Evolutionary conservation across 53 echinoderm and acorn worm species (phyloP), one percentile per base, ranked within the genome.

Genomic region (Luidia sarsii): DNA sequence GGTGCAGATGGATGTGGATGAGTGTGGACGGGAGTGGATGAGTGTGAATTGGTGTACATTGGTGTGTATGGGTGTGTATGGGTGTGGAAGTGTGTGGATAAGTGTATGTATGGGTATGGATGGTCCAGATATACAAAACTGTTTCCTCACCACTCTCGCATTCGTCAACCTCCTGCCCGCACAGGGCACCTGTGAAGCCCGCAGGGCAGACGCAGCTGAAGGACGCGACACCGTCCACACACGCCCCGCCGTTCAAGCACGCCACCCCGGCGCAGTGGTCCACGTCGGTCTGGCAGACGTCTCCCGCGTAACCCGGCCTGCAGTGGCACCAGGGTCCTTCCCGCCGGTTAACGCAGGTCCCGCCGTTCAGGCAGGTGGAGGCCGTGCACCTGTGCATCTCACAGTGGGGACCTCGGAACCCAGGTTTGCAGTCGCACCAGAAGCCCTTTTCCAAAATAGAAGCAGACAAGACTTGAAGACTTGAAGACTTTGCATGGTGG

Each of bases 111-210:
- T n/a, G n/a, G n/a, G n/a, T n/a, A n/a, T n/a, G n/a, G n/a, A n/a
- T n/a, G n/a, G n/a, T n/a, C n/a, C n/a, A n/a, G n/a, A n/a, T n/a
- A n/a, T n/a, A n/a, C n/a, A n/a, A n/a, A n/a, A 27, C 59, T 59
- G 59, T 25, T 45, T 30, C 32, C 73, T 54, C 39, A 73, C 73
- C 56, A 56, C 56, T 39, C 36, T 20, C 39, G 65, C 94, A 94
- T 61, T 94, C 94, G 38, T 94, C 88, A 36, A 59, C 81, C 9
- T 91, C 83, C n/a, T 51, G 79, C 21, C 79, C 80, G 43, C 94
- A 94, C 13, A 38, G 82, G 28, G 65, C 72, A 66, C 90, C 90
- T 8, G 73, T 81, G 28, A 35, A 55, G 0, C 82, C 86, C 10
- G 85, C 65, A 46, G 8, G 48, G 27, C 90, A 86, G 0, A 29